These are phyloP conservation scores for Carcina quercana DNA, from an alignment of 2,888 invertebrate species.

Conservation along the genomic window DNA sequence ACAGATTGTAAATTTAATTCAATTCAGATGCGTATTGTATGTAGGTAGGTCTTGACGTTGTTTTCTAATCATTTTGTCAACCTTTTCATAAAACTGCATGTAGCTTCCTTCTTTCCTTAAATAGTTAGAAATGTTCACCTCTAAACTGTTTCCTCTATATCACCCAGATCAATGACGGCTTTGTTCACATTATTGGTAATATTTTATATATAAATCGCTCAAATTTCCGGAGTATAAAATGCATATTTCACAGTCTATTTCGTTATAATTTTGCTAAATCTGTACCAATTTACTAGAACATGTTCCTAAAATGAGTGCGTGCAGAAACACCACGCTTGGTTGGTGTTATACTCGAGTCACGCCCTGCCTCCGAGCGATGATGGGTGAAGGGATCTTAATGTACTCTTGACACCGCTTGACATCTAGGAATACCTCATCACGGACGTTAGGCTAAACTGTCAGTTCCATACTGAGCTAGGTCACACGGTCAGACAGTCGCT, in stretches of 20 bases:
- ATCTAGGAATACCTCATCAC: not conserved
- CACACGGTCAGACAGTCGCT: not conserved
- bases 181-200: too few species aligned
- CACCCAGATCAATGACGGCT: too few species aligned
- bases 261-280: conserved; percentile 11
- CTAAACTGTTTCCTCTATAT: too few species aligned
- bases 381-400: conserved; percentile 13
- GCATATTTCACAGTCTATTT: not conserved
- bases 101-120: too few species aligned
- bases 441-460: not conserved
- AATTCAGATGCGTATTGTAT: too few species aligned
- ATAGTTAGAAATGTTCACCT: too few species aligned
- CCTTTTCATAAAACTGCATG: too few species aligned
- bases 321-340: conserved; percentile 35
- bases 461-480: not conserved
- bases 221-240: conserved; percentile 1
- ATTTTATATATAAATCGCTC: too few species aligned
- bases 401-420: conserved; percentile 5
- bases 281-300: conserved; percentile 28
- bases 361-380: conserved; percentile 5
- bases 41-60: too few species aligned
- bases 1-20: too few species aligned
- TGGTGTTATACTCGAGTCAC: conserved; percentile 8
- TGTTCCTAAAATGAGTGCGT: conserved; percentile 30
- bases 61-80: too few species aligned